Percentiles rank a stretch among this genome's conserved stretches.
Evolutionary conservation across 2,797 vertebrate species (phyloP).

Genomic region (Pangasius macronema): DNA sequence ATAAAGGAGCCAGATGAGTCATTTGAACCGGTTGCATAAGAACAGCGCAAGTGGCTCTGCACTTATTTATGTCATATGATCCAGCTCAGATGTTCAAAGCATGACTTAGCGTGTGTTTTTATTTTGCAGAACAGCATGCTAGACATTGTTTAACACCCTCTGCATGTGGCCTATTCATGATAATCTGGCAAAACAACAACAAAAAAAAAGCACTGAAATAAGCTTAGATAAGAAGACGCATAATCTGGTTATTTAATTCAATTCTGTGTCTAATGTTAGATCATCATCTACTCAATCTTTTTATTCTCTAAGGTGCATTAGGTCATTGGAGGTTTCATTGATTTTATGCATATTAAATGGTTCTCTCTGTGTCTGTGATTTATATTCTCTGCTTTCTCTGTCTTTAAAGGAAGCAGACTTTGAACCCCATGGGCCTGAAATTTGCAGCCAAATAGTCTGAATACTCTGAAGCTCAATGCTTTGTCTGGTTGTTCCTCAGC

Average conservation of each 20-base stretch:
- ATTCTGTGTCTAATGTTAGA: neutral
- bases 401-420: slow-evolving; percentile 38
- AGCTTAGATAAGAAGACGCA: neutral
- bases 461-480: slow-evolving; percentile 51
- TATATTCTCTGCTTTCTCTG: slow-evolving; percentile 30
- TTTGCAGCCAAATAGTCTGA: slow-evolving; percentile 49
- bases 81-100: neutral
- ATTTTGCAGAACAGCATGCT: neutral
- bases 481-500: slow-evolving; percentile 70
- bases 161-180: neutral
- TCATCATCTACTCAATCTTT: neutral
- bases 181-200: neutral
- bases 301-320: neutral
- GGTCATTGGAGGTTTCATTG: neutral
- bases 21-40: neutral
- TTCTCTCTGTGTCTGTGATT: slow-evolving; percentile 18
- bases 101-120: neutral
- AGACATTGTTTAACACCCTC: neutral
- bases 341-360: neutral
- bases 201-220: neutral
- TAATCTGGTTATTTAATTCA: neutral
- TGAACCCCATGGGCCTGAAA: slow-evolving; percentile 55
- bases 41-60: no score
- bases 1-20: neutral
- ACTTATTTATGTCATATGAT: neutral